phyloP scores from a whole-genome alignment of 2,113 vertebrate genomes.

The Bufo gargarizans region DNA sequence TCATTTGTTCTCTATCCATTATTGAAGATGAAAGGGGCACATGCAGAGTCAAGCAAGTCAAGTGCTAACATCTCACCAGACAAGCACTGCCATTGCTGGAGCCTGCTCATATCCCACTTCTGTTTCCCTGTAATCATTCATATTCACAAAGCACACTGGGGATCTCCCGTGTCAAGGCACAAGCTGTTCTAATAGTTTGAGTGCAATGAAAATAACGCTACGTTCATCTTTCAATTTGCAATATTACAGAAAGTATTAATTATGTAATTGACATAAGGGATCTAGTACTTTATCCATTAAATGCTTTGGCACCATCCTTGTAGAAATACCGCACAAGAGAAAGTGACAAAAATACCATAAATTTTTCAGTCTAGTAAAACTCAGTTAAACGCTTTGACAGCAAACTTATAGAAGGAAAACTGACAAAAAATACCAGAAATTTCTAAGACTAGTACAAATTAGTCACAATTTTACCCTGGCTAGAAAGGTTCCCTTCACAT shows the following conservation, averaged over 20 bases:
- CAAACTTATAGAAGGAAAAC: background rate
- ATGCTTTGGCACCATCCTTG: background rate
- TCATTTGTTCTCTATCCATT: constrained; percentile 52
- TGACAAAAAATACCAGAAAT: background rate
- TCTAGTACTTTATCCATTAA: background rate
- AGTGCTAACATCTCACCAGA: constrained; percentile 48
- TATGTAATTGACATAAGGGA: background rate
- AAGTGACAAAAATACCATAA: background rate
- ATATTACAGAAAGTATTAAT: background rate
- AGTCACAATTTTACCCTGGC: background rate
- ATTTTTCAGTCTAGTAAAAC: background rate
- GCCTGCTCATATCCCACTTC: background rate
- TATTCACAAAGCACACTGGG: background rate
- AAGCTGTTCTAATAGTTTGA: background rate
- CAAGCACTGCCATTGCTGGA: background rate
- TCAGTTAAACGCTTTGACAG: background rate
- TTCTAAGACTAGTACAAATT: background rate
- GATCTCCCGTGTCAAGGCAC: background rate
- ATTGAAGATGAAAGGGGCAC: constrained; percentile 47
- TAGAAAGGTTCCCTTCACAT: background rate
- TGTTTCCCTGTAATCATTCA: constrained; percentile 27
- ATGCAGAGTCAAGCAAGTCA: rapidly evolving
- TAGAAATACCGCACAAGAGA: background rate
- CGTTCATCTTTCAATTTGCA: background rate
- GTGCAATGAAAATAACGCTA: background rate